Evolutionary conservation across 2,797 vertebrate species (phyloP), one percentile per base, ranked within the genome.

Genomic region (Nannoperca australis): DNA sequence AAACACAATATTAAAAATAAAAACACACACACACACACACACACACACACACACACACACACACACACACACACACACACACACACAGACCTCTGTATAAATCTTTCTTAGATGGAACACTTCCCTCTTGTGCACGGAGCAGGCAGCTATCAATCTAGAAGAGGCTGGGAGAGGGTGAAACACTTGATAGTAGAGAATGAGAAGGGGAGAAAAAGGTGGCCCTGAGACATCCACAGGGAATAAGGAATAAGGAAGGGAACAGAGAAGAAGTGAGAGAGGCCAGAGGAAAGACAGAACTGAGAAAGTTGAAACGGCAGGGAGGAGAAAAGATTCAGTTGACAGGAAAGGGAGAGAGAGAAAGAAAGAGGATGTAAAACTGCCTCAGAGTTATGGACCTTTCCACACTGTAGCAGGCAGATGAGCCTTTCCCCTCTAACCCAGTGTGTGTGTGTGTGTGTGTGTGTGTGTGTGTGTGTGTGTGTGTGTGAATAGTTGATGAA

Each of bases 81-180:
- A 61, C 54, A 66, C 38, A 69, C 12, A 72, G n/a, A 32, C 55
- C 27, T 38, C 34, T 15, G 3, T 73, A 88, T 90, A 90, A 91
- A 90, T 91, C 82, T 83, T 42, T 78, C 73, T 64, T 60, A 34
- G 83, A 86, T 76, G 76, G 90, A 89, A 90, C 72, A 83, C 82
- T 91, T 91, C 81, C 86, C 88, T 82, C 78, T 79, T 76, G 73
- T 76, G 85, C 80, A 64, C 10, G 11, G 64, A 68, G 79, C 76
- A 66, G 88, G 78, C 87, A 91, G 89, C 85, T 83, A 91, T 93
- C 91, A 90, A 88, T 93, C 88, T 81, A 45, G 63, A 73, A 67
- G 70, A 74, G 50, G 36, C 36, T 20, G 61, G 47, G 45, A 51
- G 34, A 14, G 51, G 38, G 73, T 22, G 71, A 78, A 85, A 82